Evolutionary conservation across 2,888 invertebrate genomes (phyloP).

Genomic region (Pycnomerus fuliginosus): DNA sequence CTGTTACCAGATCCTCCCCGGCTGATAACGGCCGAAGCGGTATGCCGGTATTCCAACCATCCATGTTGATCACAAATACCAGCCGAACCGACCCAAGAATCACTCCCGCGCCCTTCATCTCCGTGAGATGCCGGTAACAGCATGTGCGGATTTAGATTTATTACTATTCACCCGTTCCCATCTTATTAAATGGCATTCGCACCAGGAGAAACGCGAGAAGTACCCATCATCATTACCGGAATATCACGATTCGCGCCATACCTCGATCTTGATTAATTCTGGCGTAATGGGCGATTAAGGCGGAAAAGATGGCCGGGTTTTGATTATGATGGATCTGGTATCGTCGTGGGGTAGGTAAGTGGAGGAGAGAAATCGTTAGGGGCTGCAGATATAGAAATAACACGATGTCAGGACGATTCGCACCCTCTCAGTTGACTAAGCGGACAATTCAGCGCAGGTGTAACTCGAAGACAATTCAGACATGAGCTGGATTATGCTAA

Average conservation of each 20-base stretch:
- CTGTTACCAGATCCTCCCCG: constrained; percentile 43
- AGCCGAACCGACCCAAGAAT: constrained; percentile 26
- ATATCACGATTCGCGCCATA: constrained; percentile 4
- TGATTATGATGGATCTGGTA: too few relatives aligned
- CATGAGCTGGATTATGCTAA: too few relatives aligned
- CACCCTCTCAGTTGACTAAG: too few relatives aligned
- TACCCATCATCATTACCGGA: not conserved
- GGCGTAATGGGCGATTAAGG: constrained; percentile 9
- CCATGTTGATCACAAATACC: constrained; percentile 48
- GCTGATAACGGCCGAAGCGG: constrained; percentile 38
- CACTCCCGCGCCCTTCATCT: constrained; percentile 15
- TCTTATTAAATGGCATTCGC: constrained; percentile 25
- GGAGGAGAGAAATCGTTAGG: too few relatives aligned
- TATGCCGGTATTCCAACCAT: constrained; percentile 45
- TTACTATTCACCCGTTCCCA: constrained; percentile 22
- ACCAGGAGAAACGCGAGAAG: constrained; percentile 1
- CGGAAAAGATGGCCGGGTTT: too few relatives aligned
- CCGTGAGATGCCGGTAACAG: constrained; percentile 17
- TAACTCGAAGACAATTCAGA: too few relatives aligned
- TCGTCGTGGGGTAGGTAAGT: too few relatives aligned
- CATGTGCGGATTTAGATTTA: constrained; percentile 26
- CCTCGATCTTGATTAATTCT: constrained; percentile 10
- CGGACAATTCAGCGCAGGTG: too few relatives aligned
- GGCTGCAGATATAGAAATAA: too few relatives aligned
- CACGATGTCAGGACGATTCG: too few relatives aligned